A percentile compares a stretch with the other conserved stretches of the same genome.
phyloP scores from a whole-genome alignment of 2,113 vertebrate genomes.

The Chloroceryle aenea region DNA sequence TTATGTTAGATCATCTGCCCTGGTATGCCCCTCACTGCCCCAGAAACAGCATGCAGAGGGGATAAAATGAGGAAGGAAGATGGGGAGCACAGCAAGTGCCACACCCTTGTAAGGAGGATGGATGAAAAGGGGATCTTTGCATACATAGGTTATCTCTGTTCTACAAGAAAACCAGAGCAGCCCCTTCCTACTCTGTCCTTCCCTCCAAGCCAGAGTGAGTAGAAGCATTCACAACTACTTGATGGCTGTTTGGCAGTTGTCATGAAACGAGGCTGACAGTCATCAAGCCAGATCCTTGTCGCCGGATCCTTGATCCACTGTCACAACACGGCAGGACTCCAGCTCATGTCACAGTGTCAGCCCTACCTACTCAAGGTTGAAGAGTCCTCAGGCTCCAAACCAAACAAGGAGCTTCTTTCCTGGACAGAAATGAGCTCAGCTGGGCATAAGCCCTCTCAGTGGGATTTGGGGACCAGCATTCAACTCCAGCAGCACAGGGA shows the following conservation, averaged over 20 bases:
- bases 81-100: neutral
- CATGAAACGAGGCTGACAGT: neutral
- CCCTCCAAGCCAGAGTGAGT: conserved; percentile 20
- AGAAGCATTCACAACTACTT: conserved; percentile 66
- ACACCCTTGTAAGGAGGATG: accelerated
- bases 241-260: conserved; percentile 31
- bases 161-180: neutral
- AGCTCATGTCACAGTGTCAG: accelerated
- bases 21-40: neutral
- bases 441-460: accelerated
- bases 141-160: neutral
- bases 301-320: neutral
- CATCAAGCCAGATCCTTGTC: neutral
- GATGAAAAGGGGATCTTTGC: neutral
- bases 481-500: accelerated
- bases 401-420: accelerated
- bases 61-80: neutral
- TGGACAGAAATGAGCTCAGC: neutral
- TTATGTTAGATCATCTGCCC: neutral
- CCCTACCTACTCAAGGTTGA: neutral
- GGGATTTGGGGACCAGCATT: neutral
- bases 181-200: conserved; percentile 44
- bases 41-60: accelerated
- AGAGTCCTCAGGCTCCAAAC: neutral
- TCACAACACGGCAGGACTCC: neutral